Percentiles rank a stretch among this genome's conserved stretches.
Conservation (phyloP, 92 coral and sea anemone species). For the Micromussa lordhowensis region DNA sequence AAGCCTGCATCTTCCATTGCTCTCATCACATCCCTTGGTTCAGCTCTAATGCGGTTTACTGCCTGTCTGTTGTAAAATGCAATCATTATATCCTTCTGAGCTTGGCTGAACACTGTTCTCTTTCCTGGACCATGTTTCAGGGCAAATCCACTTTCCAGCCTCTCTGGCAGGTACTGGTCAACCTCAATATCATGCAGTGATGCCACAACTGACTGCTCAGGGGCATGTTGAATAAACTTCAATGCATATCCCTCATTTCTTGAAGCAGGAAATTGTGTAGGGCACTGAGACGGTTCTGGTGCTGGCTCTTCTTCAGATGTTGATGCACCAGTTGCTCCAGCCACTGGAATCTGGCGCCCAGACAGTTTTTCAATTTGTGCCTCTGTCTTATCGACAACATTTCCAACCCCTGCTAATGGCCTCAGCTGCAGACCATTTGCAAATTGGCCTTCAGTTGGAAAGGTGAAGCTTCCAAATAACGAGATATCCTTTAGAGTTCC, state of each 20-base stretch:
- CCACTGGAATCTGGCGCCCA: no score
- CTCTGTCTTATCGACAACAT: neutral
- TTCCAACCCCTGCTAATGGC: constrained; percentile 35
- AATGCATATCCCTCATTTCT: constrained; percentile 17
- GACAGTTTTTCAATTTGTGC: constrained; percentile 11
- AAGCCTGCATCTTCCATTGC: constrained; percentile 43
- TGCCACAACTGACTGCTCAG: neutral
- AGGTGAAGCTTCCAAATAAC: constrained; percentile 31
- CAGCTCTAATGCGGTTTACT: constrained; percentile 19
- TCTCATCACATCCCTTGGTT: constrained; percentile 26
- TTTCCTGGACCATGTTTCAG: no score
- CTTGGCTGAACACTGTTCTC: constrained; percentile 7
- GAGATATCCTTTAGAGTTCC: constrained; percentile 26
- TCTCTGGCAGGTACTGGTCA: neutral
- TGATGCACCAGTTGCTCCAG: no score
- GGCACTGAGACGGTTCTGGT: no score
- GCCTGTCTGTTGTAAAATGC: constrained; percentile 43
- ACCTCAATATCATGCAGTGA: neutral
- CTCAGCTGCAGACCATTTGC: no score
- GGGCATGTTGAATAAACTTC: constrained; percentile 46
- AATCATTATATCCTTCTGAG: constrained; percentile 28
- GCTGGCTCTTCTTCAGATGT: no score
- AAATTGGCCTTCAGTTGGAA: constrained; percentile 36
- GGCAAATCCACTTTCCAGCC: no score
- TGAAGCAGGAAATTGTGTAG: no score